phyloP scores from a whole-genome alignment of 2,888 invertebrate genomes.

The Leptopilina drosophilae region DNA sequence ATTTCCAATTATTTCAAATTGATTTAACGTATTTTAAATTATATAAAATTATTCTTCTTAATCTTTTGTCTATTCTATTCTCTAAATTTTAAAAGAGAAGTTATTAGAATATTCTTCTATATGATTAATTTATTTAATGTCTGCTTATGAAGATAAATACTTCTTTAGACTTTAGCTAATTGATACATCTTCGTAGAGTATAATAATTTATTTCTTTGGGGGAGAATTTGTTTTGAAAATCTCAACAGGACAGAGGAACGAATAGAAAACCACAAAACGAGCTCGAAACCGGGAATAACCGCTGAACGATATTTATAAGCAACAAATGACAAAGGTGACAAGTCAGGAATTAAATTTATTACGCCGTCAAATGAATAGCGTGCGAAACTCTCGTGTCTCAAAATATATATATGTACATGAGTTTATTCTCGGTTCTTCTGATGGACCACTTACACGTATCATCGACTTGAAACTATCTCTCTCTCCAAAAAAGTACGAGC shows the following conservation, averaged over 20 bases:
- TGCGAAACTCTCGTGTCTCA: slow-evolving; percentile 65
- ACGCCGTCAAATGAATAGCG: slow-evolving; percentile 73
- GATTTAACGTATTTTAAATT: no score
- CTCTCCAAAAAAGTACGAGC: slow-evolving; percentile 40
- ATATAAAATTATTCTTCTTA: no score
- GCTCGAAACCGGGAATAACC: slow-evolving; percentile 65
- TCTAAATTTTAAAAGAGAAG: no score
- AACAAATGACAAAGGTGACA: slow-evolving; percentile 75
- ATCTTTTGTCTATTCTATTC: no score
- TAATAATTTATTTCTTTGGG: slow-evolving; percentile 37
- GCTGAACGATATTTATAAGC: slow-evolving; percentile 71
- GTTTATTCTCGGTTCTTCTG: slow-evolving; percentile 57
- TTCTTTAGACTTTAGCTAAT: slow-evolving; percentile 1
- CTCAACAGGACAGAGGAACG: slow-evolving; percentile 56
- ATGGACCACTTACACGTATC: slow-evolving; percentile 59
- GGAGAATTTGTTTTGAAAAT: slow-evolving; percentile 32
- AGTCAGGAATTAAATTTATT: slow-evolving; percentile 74
- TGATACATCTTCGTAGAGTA: slow-evolving; percentile 15
- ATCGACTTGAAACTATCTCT: slow-evolving; percentile 56
- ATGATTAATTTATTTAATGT: no score
- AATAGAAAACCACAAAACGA: slow-evolving; percentile 55
- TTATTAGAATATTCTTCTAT: no score
- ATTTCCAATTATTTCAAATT: no score
- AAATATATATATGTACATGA: slow-evolving; percentile 62
- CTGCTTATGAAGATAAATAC: neutral